A percentile compares a stretch with the other conserved stretches of the same genome.
These are phyloP conservation scores for Anthopleura sola DNA, from an alignment of 64 coral and sea anemone genomes.

Conservation along the genomic window DNA sequence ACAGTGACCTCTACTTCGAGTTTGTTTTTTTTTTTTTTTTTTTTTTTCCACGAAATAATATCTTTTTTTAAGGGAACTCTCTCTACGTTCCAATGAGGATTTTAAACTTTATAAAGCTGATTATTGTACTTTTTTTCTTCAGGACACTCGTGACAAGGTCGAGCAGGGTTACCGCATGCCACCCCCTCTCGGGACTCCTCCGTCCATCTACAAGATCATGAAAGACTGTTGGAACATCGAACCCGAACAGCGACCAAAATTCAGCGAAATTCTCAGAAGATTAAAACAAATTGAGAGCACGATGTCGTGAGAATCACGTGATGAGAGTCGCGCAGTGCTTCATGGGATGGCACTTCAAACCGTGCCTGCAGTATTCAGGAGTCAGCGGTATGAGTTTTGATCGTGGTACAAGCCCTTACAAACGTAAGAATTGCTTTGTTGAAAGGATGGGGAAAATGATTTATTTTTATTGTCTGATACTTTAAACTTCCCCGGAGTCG, in stretches of 20 bases:
- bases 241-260: conserved; percentile 52
- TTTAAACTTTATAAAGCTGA: no score
- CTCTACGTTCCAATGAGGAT: no score
- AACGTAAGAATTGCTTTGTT: no score
- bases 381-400: not conserved
- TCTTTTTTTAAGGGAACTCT: no score
- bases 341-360: not conserved
- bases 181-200: conserved; percentile 74
- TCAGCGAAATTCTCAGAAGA: conserved; percentile 65
- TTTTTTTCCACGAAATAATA: no score
- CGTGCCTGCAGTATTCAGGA: not conserved
- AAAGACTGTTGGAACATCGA: conserved; percentile 84
- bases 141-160: conserved; percentile 93
- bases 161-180: conserved; percentile 95
- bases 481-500: no score
- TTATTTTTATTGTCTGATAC: no score
- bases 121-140: not conserved
- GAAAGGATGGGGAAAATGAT: no score
- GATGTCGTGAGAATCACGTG: not conserved
- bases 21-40: no score
- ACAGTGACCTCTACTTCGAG: no score
- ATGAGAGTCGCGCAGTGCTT: not conserved
- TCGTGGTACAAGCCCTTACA: no score
- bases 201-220: conserved; percentile 80
- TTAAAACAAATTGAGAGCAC: conserved; percentile 68